Percentiles rank a stretch among this genome's conserved stretches.
These are phyloP conservation scores for Cylas formicarius DNA, from an alignment of 1,140 invertebrate species.

Conservation along the genomic window DNA sequence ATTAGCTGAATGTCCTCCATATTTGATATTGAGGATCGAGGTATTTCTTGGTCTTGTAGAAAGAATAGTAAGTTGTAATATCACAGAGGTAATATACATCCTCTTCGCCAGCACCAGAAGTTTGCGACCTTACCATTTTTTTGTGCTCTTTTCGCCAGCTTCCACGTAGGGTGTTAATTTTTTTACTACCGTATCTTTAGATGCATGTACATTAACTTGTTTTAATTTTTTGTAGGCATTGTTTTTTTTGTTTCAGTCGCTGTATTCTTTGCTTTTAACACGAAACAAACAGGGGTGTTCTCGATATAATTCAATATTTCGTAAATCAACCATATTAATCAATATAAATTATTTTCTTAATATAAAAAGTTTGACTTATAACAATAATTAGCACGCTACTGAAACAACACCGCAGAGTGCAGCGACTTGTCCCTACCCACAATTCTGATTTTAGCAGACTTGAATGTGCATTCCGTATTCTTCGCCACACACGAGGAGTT, in stretches of 20 bases:
- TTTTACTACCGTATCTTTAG: constrained; percentile 32
- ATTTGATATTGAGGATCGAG: too few relatives aligned
- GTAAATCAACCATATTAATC: constrained; percentile 31
- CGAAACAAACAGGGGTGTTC: constrained; percentile 34
- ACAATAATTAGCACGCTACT: too few relatives aligned
- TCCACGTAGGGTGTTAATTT: constrained; percentile 37
- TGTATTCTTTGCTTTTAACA: constrained; percentile 32
- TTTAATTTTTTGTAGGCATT: constrained; percentile 32
- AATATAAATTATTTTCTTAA: too few relatives aligned
- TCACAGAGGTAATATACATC: constrained; percentile 35
- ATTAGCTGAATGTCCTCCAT: too few relatives aligned
- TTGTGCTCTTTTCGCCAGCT: constrained; percentile 35
- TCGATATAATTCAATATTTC: constrained; percentile 21
- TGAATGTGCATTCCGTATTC: too few relatives aligned
- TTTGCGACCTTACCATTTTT: constrained; percentile 33
- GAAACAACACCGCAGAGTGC: too few relatives aligned
- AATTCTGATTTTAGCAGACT: too few relatives aligned
- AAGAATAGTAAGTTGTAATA: constrained; percentile 23
- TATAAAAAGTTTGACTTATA: too few relatives aligned
- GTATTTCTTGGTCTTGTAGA: constrained; percentile 26
- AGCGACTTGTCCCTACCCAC: too few relatives aligned
- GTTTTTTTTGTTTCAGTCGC: constrained; percentile 27
- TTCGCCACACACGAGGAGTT: too few relatives aligned
- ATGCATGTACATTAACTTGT: constrained; percentile 29
- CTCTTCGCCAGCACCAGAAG: constrained; percentile 23